Evolutionary conservation across 2,113 vertebrate genomes (phyloP).

Genomic region (Salvator merianae): DNA sequence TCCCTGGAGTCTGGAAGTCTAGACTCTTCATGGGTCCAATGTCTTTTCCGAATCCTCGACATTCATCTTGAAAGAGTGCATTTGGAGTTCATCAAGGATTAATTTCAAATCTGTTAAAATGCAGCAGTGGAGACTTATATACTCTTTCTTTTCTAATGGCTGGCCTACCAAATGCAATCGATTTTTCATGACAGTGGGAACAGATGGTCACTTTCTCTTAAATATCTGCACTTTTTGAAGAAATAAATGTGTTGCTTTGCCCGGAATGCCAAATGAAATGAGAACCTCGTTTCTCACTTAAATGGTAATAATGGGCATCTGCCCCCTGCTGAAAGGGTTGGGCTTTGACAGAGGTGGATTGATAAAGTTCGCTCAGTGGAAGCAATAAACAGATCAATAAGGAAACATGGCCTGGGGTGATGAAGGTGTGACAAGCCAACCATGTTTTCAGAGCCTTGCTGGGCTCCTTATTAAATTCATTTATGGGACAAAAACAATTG

Average conservation of each 20-base stretch:
- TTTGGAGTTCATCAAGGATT: not conserved
- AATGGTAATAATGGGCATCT: constrained; percentile 56
- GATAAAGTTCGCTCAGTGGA: constrained; percentile 45
- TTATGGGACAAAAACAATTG: constrained; percentile 55
- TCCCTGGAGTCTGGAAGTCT: not conserved
- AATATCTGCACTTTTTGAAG: not conserved
- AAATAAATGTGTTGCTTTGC: constrained; percentile 41
- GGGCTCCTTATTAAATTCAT: constrained; percentile 67
- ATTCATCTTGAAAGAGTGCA: not conserved
- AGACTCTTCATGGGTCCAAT: not conserved
- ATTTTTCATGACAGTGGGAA: constrained; percentile 17
- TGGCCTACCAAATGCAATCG: constrained; percentile 33
- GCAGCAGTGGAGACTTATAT: not conserved
- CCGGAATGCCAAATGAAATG: constrained; percentile 58
- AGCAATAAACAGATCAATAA: constrained; percentile 70
- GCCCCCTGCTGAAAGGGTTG: constrained; percentile 31
- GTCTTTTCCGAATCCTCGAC: not conserved
- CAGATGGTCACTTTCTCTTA: constrained; percentile 19
- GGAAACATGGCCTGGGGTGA: constrained; percentile 49
- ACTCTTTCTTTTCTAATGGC: constrained; percentile 7
- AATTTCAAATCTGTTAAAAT: constrained; percentile 15
- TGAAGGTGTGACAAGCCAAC: constrained; percentile 58
- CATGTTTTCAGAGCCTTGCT: constrained; percentile 56
- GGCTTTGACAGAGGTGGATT: constrained; percentile 52
- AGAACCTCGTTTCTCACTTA: constrained; percentile 66